phyloP scores from a whole-genome alignment of 2,888 invertebrate genomes.

The Bursaphelenchus okinawaensis region DNA sequence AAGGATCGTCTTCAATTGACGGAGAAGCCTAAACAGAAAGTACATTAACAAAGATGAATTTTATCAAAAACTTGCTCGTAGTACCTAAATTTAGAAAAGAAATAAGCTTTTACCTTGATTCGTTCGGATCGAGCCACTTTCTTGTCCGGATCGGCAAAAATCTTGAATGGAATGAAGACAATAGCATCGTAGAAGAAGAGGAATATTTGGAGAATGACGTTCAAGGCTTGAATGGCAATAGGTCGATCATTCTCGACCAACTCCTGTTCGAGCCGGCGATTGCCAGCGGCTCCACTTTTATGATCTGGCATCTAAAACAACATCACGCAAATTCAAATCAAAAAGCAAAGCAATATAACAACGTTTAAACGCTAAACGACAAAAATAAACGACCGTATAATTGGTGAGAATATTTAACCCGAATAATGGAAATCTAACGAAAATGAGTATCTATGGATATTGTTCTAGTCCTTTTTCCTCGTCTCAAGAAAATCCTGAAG shows the following conservation, averaged over 20 bases:
- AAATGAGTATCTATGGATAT: conserved; percentile 8
- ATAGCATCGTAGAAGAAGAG: conserved; percentile 53
- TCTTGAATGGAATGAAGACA: conserved; percentile 52
- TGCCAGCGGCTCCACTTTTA: conserved; percentile 17
- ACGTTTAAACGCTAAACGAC: conserved; percentile 19
- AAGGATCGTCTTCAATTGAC: conserved; percentile 33
- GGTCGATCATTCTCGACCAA: conserved; percentile 22
- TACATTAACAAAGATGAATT: background rate
- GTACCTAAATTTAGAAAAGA: no score
- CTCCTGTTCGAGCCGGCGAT: conserved; percentile 23
- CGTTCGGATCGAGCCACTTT: conserved; percentile 42
- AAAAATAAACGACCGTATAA: background rate
- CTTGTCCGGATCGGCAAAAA: conserved; percentile 53
- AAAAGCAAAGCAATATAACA: background rate
- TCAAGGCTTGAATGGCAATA: conserved; percentile 22
- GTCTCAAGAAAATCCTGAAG: conserved; percentile 20
- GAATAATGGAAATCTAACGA: conserved; percentile 5
- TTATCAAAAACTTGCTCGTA: no score
- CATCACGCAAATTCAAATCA: background rate
- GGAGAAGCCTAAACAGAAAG: conserved; percentile 36
- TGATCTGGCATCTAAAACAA: conserved; percentile 21
- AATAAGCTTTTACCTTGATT: conserved; percentile 35
- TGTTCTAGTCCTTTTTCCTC: conserved; percentile 18
- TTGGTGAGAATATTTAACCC: background rate
- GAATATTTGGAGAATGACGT: conserved; percentile 32